Base-by-base conservation (phyloP, 1,140 invertebrate genomes). In the Kradibia gibbosae region DNA sequence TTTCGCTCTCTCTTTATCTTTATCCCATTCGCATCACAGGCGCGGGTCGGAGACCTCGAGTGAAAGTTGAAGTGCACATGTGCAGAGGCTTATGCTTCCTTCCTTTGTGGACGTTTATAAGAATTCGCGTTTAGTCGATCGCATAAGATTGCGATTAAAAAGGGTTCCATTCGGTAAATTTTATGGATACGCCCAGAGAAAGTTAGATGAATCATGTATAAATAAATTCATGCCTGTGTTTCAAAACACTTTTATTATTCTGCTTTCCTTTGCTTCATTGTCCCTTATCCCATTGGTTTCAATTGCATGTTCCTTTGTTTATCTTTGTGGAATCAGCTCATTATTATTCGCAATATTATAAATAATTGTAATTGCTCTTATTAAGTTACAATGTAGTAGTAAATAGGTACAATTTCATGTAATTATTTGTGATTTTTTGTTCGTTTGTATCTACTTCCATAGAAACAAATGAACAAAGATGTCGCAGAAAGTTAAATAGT, bases 11-110 rank as follows among this genome's bases (percentile, higher is more conserved):
- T 75, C 73, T 50, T 65, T 48, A 36, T 31, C 53, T 3, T 42
- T 34, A 60, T 34, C 48, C 10, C 13, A 10, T 78, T 22, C n/a
- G 42, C 62, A 72, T 72, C 28, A 80, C 39, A 31, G 55, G 17
- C 57, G 17, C 50, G 17, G 53, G 50, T 78, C 67, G 53, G 39
- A 34, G 48, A 79, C 50, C 53, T 79, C 78, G 55, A 80, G 78
- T 80, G 78, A 80, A 80, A 80, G 79, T 80, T 17, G 17, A 20
- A 57, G 48, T 36, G 15, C 17, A 65, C 39, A 28, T 73, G 55
- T 34, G 70, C 53, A 17, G 28, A 31, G 31, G 20, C 42, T 28
- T 5, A 5, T n/a, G 10, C 22, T 72, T n/a, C 1, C 39, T 48
- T 72, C 25, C 42, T 72, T 25, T n/a, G 7, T 5, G 55, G 25